These are phyloP conservation scores for Argyrosomus japonicus DNA, from an alignment of 2,113 vertebrate species.

Conservation along the genomic window DNA sequence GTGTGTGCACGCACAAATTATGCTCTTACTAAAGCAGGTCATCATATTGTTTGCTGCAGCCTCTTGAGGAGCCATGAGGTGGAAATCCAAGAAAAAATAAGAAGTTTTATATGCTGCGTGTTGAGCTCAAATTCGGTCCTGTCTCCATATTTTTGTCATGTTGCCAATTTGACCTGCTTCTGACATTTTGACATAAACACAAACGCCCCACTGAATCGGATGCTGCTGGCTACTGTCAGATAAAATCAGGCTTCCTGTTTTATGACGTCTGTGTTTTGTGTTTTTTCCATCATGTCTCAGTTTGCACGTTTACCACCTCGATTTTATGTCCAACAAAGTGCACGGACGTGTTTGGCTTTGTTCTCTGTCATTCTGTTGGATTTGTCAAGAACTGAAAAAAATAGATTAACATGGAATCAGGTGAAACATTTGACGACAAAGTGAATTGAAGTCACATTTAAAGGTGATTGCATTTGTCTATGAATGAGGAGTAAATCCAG, in stretches of 20 bases:
- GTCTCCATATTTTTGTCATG: neutral
- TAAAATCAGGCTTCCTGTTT: constrained; percentile 16
- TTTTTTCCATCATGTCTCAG: constrained; percentile 11
- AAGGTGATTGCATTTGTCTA: neutral
- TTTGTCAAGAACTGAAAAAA: neutral
- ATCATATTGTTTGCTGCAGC: neutral
- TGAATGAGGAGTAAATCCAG: neutral
- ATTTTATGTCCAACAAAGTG: neutral
- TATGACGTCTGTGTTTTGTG: neutral
- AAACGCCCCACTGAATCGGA: neutral
- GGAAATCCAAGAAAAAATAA: neutral
- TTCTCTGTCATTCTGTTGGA: neutral
- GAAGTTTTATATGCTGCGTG: neutral
- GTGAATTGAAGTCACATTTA: neutral
- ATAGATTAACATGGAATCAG: neutral
- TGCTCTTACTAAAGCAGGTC: constrained; percentile 1
- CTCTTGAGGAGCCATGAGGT: neutral
- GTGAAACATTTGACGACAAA: neutral
- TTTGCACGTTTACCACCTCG: neutral
- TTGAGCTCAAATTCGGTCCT: neutral
- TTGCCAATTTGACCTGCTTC: neutral
- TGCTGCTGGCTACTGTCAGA: neutral
- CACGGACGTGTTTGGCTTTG: neutral
- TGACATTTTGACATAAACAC: neutral
- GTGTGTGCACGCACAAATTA: neutral